phyloP scores from a whole-genome alignment of 2,797 vertebrate species.

The Mionectes olivaceus region DNA sequence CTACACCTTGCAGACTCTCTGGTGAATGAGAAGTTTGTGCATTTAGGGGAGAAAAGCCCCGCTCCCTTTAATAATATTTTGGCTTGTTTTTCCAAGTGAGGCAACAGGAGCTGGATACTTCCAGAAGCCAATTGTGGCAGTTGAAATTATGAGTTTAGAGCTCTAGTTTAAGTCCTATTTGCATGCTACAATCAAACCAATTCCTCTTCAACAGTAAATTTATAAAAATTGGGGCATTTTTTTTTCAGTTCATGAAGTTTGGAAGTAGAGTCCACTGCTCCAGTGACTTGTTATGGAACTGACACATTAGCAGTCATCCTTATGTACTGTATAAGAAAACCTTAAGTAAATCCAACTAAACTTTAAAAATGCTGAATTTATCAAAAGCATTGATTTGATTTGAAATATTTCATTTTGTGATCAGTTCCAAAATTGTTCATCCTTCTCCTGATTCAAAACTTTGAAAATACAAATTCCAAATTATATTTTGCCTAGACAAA shows the following conservation, averaged over 20 bases:
- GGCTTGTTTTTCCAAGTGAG: neutral
- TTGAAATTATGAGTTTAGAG: neutral
- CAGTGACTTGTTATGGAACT: neutral
- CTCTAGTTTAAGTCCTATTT: neutral
- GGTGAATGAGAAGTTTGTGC: neutral
- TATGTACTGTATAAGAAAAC: neutral
- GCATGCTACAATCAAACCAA: neutral
- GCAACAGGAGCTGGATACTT: accelerated
- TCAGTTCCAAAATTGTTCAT: neutral
- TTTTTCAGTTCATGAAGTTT: neutral
- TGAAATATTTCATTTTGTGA: neutral
- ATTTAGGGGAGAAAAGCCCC: neutral
- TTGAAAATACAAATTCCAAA: neutral
- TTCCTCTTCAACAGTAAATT: neutral
- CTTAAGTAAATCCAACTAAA: neutral
- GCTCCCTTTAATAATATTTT: neutral
- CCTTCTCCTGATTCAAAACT: neutral
- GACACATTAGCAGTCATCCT: neutral
- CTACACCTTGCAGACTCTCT: neutral
- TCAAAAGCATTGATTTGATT: neutral
- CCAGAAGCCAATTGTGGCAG: neutral
- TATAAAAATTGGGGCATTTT: neutral
- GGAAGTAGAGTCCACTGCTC: neutral
- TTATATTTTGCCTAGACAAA: neutral
- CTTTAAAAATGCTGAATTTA: neutral